Conservation (phyloP, 2,113 vertebrate genomes). For the Pleuronectes platessa region DNA sequence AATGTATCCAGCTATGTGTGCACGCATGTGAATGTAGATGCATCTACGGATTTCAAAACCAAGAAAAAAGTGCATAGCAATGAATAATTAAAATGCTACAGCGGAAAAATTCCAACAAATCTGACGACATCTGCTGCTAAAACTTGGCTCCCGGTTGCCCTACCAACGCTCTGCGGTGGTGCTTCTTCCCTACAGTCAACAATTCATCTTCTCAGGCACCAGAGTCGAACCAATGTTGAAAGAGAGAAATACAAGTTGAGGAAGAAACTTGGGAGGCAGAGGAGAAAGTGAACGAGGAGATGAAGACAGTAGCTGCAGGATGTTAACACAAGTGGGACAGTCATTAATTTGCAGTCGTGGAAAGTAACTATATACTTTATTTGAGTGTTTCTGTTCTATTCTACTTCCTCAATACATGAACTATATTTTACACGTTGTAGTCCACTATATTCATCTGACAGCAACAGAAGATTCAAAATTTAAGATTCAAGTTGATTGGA, state of each 20-base stretch:
- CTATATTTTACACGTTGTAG: too few relatives aligned
- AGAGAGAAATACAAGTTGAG: neutral
- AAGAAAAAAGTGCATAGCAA: neutral
- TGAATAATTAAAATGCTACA: constrained; percentile 57
- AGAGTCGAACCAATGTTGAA: constrained; percentile 1
- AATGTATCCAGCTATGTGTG: neutral
- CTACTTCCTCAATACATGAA: too few relatives aligned
- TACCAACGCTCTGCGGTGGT: neutral
- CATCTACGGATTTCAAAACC: neutral
- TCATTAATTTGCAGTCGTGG: too few relatives aligned
- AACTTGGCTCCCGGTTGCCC: constrained; percentile 21
- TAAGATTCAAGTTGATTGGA: too few relatives aligned
- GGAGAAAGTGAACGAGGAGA: too few relatives aligned
- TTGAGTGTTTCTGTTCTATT: too few relatives aligned
- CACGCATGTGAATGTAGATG: constrained; percentile 4
- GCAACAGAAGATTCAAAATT: too few relatives aligned
- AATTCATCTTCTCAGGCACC: constrained; percentile 33
- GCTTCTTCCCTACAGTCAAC: neutral
- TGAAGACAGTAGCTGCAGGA: too few relatives aligned
- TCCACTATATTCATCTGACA: too few relatives aligned
- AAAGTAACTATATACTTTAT: too few relatives aligned
- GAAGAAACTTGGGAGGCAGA: constrained; percentile 6
- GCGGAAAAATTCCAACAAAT: constrained; percentile 23
- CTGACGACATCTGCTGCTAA: constrained; percentile 41
- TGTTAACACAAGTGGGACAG: too few relatives aligned